These are phyloP conservation scores for Poeciliopsis paucimaculata DNA, from an alignment of 2,797 vertebrate genomes.

Conservation along the genomic window DNA sequence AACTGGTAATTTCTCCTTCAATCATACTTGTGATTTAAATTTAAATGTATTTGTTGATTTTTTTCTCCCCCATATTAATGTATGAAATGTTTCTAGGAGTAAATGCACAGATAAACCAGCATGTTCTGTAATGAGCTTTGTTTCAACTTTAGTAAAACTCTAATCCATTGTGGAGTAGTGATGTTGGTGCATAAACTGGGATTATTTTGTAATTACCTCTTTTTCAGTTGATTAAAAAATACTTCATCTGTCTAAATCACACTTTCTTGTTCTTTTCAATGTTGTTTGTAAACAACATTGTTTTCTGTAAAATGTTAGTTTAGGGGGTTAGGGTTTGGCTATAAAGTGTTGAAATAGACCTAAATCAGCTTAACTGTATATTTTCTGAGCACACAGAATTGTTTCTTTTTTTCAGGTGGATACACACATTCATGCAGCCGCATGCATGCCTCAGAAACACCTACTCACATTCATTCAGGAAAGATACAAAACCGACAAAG, in stretches of 20 bases:
- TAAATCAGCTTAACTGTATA: background rate
- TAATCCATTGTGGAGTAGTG: background rate
- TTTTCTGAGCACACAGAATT: background rate
- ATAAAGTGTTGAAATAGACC: background rate
- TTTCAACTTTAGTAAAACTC: background rate
- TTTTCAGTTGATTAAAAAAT: background rate
- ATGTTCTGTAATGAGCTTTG: background rate
- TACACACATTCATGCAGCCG: constrained; percentile 96
- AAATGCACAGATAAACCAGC: background rate
- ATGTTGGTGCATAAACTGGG: background rate
- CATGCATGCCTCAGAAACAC: constrained; percentile 99
- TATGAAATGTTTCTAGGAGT: background rate
- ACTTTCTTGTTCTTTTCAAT: background rate
- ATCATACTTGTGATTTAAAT: background rate
- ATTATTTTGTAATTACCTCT: background rate
- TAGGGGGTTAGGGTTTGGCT: too few relatives aligned
- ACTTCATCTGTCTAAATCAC: background rate
- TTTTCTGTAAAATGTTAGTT: too few relatives aligned
- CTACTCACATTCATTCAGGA: constrained; percentile 93
- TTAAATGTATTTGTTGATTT: background rate
- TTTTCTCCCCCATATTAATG: background rate
- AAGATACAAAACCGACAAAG: constrained; percentile 87
- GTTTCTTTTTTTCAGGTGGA: constrained; percentile 85
- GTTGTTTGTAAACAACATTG: background rate
- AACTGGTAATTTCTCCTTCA: too few relatives aligned